phyloP scores from a whole-genome alignment of 2,113 vertebrate genomes.

The Proteles cristata region DNA sequence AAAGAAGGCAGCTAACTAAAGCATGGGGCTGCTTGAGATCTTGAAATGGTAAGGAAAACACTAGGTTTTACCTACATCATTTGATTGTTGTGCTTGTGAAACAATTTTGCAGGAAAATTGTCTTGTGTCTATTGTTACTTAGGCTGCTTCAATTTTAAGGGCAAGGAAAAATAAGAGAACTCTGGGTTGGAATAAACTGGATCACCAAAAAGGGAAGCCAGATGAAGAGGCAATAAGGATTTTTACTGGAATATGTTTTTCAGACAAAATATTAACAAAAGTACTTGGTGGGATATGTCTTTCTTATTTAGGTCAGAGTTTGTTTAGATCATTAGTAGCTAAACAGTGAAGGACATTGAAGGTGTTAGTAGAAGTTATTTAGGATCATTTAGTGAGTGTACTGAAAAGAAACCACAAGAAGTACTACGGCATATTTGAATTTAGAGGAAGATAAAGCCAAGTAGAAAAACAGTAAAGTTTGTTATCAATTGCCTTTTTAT shows the following conservation, averaged over 20 bases:
- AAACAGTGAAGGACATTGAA: conserved; percentile 49
- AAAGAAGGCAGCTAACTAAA: neutral
- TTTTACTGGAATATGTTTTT: neutral
- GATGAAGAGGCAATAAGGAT: neutral
- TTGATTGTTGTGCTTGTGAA: conserved; percentile 13
- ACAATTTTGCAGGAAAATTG: neutral
- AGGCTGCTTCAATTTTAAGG: neutral
- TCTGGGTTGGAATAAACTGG: neutral
- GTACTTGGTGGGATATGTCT: neutral
- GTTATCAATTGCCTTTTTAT: neutral
- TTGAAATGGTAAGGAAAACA: neutral
- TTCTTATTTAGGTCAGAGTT: conserved; percentile 26
- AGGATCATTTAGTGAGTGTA: conserved; percentile 9
- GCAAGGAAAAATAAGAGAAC: neutral
- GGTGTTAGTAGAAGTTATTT: conserved; percentile 67
- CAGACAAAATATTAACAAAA: neutral
- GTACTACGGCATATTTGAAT: conserved; percentile 53
- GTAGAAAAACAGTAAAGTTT: neutral
- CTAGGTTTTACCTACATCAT: neutral
- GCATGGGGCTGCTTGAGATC: neutral
- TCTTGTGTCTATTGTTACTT: neutral
- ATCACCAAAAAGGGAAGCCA: neutral
- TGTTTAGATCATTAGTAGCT: conserved; percentile 43
- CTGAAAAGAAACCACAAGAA: conserved; percentile 60
- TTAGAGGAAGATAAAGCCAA: conserved; percentile 39